These are phyloP conservation scores for Smithornis capensis DNA, from an alignment of 2,113 vertebrate species.

Conservation along the genomic window DNA sequence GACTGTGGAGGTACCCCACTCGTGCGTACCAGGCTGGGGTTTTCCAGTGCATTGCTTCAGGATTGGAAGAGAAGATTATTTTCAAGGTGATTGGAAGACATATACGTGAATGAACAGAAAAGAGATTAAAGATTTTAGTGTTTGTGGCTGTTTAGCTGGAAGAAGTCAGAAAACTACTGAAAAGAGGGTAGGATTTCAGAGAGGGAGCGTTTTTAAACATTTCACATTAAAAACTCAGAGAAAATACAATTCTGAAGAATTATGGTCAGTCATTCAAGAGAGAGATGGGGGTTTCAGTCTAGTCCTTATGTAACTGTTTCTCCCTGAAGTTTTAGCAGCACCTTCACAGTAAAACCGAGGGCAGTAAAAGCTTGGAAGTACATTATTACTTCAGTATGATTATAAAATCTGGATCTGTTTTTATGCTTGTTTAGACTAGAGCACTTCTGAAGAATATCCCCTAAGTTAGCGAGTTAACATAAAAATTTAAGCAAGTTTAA, in stretches of 20 bases:
- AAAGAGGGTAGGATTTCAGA: not conserved
- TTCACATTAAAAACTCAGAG: not conserved
- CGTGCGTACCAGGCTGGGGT: accelerated
- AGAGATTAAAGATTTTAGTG: accelerated
- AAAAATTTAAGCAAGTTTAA: not conserved
- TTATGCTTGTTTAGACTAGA: not conserved
- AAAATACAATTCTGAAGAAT: not conserved
- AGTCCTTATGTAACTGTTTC: not conserved
- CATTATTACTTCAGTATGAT: not conserved
- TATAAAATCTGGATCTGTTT: not conserved
- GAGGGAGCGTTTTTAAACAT: not conserved
- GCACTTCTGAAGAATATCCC: not conserved
- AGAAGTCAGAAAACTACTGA: not conserved
- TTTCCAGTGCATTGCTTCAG: not conserved
- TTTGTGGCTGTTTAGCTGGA: not conserved
- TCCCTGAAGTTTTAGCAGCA: not conserved
- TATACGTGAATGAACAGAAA: not conserved
- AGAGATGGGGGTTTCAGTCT: not conserved
- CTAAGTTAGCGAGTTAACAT: not conserved
- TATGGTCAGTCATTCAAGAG: not conserved
- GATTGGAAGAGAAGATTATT: not conserved
- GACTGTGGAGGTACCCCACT: not conserved
- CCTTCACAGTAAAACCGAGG: not conserved
- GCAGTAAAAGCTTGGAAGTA: not conserved
- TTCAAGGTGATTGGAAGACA: not conserved